Evolutionary conservation across 2,888 invertebrate species (phyloP), one percentile per base, ranked within the genome.

Genomic region (Autographa pulchrina): DNA sequence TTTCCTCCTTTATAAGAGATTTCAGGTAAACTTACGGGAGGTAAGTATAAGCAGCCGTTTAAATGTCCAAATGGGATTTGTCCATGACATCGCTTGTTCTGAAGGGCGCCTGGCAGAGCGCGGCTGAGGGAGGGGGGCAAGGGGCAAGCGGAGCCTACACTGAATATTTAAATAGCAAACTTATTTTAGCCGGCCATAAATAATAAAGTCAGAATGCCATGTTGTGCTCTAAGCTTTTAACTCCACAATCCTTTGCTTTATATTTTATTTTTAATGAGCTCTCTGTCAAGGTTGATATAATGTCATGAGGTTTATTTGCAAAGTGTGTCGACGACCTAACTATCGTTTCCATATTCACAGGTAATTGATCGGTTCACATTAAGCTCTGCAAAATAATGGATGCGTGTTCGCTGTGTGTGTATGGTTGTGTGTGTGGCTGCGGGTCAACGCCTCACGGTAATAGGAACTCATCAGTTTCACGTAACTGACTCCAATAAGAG

Each of bases 401-500:
- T 2, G 38, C 38, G 38, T 38, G 20, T 5, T n/a, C 16, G 48
- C 25, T 31, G 43, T 75, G 59, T 38, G 52, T 59, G 65, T 13
- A 25, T 25, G 35, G 7, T n/a, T 6, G 18, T 25, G 65, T 13
- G 11, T 13, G 54, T 13, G 14, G n/a, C 52, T 41, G 18, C 54
- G 31, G 16, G 6, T 32, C 7, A 63, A 68, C 75, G 68, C 78
- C 62, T 67, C 58, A 25, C 41, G 60, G 59, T 78, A 75, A 82
- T 80, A 78, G 78, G 70, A 72, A 78, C 73, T 77, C 78, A 82
- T 82, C 81, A 78, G 78, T 80, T 75, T 75, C 70, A 78, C 67
- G 69, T 74, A 76, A 78, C 82, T 66, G 78, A 68, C 76, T 80
- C 76, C 79, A 77, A 83, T 83, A 83, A 79, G 81, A 83, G 74